Evolutionary conservation across 1,140 invertebrate genomes (phyloP), one percentile per base, ranked within the genome.

Genomic region (Bactericera cockerelli): DNA sequence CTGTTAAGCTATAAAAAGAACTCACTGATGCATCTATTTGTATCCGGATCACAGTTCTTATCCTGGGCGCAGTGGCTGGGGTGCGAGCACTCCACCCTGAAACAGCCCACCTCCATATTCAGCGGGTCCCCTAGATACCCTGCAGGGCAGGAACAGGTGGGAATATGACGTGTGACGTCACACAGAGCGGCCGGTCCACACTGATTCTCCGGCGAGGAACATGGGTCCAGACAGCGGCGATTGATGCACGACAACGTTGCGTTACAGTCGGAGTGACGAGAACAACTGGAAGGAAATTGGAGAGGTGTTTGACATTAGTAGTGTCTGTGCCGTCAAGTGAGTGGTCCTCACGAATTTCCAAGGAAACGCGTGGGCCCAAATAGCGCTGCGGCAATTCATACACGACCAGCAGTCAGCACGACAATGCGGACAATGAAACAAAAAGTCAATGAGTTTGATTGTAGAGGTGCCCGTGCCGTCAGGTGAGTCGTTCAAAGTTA

Each of bases 61-160:
- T 87, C 83, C 13, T 65, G 69, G 1, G 82, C 70, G 68, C 89
- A 93, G 57, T 91, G 86, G 28, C 77, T 77, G 70, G 86, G 78
- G 6, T 77, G 76, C 1, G 85, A 71, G 69, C 89, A 93, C 74
- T 91, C 88, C 1, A 89, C 87, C 74, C 83, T 84, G 70, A 87
- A 88, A 65, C 86, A 89, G 10, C 85, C 86, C 11, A 85, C 75
- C 61, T 75, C 75, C 38, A 74, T 70, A 69, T 87, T 81, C 61
- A 79, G 77, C 1, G 87, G 78, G 75, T 92, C 87, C 2, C 89
- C 89, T 13, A 89, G 74, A 68, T 84, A 83, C 16, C 87, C 87
- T 58, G 80, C 75, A 49, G 85, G 83, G 70, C 89, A 93, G 39
- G 76, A 71, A 67, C 86, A 89, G 14, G 75, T 68, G 1, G 83